These are phyloP conservation scores for Lymantria monacha DNA, from an alignment of 2,888 invertebrate species.

Conservation along the genomic window DNA sequence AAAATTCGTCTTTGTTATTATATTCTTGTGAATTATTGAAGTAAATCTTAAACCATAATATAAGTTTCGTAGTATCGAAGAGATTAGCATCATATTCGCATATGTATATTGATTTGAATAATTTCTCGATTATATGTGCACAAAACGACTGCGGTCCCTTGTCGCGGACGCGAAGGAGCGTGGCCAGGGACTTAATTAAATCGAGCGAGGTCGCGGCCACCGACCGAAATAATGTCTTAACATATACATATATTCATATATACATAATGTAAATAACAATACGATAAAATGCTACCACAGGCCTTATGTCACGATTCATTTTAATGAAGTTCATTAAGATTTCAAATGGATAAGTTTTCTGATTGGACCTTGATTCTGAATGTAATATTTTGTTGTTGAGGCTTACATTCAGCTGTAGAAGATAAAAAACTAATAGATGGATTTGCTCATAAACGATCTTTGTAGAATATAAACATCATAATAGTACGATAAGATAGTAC, in stretches of 20 bases:
- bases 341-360: background rate
- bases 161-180: constrained; percentile 22
- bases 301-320: background rate
- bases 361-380: no score
- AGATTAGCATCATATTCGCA: background rate
- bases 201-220: constrained; percentile 19
- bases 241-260: background rate
- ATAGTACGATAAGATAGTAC: no score
- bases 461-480: no score
- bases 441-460: no score
- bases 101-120: constrained; percentile 7
- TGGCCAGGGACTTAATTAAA: constrained; percentile 30
- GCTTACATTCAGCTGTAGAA: no score
- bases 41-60: no score
- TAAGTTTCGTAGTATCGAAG: background rate
- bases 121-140: constrained; percentile 4
- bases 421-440: no score
- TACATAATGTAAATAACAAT: background rate
- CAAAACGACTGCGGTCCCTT: constrained; percentile 12
- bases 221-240: constrained; percentile 20
- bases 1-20: no score
- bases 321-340: background rate
- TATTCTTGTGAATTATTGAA: no score
- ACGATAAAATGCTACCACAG: background rate
- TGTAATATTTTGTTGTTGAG: no score